Base-by-base conservation (phyloP, 2,797 vertebrate species). In the Pseudochirops corinnae region DNA sequence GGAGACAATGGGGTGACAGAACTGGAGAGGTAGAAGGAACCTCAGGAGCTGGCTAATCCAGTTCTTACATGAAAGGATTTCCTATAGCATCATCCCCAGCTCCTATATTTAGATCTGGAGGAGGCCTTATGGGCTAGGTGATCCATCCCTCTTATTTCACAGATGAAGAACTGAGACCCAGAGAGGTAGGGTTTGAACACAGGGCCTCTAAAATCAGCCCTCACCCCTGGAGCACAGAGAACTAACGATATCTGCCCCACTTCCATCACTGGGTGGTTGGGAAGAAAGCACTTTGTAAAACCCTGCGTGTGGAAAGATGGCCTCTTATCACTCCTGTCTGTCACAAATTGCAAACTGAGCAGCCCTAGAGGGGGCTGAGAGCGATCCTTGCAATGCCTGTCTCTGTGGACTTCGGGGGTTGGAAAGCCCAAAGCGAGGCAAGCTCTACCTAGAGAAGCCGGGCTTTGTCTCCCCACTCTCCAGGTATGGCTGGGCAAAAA, bases 401-500 rank as follows among this genome's bases (percentile, higher is more conserved):
- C 46, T 82, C 74, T 46, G 7, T 24, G 21, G 39, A 46, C 26
- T 50, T 50, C 9, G 0, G 9, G 24, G 10, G 24, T 1, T 4
- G 39, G 46, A 26, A 87, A 2, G 11, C 46, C 50, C 16, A 52
- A 9, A 94, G 21, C 74, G 53, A 90, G 29, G 74, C n/a, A 58
- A 39, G 3, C 21, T 33, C n/a, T 90, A 39, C 56, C 0, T 1
- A 87, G 55, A 91, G 50, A 31, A 28, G 91, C 29, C 60, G 92
- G 55, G 55, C 26, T 96, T 90, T 92, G 90, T 74, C 57, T 95
- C 50, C 90, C 87, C 33, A 29, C 55, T 96, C 93, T 98, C 95
- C 93, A 96, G 92, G 56, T 53, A 92, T 94, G 91, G 56, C 39
- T 90, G 94, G 94, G 95, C 92, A 91, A 62, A 90, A 60, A 93